Percentiles rank a stretch among this genome's conserved stretches.
phyloP scores from a whole-genome alignment of 2,797 vertebrate species.

The Picus viridis region DNA sequence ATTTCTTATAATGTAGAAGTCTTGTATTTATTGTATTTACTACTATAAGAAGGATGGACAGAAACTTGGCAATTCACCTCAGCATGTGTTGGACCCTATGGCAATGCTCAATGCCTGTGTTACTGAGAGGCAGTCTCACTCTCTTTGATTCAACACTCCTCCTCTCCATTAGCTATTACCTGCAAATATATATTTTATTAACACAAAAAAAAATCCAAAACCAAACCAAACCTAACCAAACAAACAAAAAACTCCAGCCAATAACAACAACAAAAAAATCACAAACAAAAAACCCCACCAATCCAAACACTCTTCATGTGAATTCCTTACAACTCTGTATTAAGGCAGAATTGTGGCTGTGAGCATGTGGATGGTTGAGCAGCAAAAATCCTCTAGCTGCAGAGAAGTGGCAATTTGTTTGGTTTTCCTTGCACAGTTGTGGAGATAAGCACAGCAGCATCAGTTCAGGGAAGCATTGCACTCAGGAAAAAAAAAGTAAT shows the following conservation, averaged over 20 bases:
- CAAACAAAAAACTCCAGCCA: too few species aligned
- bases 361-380: neutral
- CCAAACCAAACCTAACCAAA: too few species aligned
- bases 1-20: neutral
- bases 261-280: too few species aligned
- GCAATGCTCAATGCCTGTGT: neutral
- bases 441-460: neutral
- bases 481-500: neutral
- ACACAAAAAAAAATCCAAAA: too few species aligned
- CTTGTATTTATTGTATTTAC: neutral
- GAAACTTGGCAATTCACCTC: neutral
- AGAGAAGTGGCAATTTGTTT: constrained; percentile 27
- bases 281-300: too few species aligned
- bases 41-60: neutral
- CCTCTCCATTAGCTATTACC: neutral
- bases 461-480: neutral
- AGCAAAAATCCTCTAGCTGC: neutral
- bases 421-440: neutral
- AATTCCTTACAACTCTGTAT: neutral
- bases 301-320: neutral
- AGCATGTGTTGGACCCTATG: neutral
- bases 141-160: neutral
- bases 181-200: rapidly evolving
- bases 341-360: neutral
- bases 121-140: neutral